Percentiles rank a stretch among this genome's conserved stretches.
Evolutionary conservation across 2,113 vertebrate species (phyloP).

Genomic region (Trochalopteron elliotii): DNA sequence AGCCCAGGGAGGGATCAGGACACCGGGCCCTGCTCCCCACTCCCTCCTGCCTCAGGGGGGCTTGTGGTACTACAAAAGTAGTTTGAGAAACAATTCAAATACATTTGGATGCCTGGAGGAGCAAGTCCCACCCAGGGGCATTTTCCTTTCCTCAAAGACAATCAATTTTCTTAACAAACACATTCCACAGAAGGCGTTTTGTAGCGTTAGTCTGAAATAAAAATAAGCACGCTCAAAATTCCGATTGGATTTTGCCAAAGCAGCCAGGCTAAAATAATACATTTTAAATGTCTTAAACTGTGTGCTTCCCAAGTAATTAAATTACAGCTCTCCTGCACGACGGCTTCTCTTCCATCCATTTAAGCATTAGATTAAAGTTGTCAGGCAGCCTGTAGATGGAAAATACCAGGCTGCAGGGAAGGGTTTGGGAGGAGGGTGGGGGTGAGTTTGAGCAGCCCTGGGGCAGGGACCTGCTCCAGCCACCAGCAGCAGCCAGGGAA

Average conservation of each 20-base stretch:
- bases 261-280: slow-evolving; percentile 15
- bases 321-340: not conserved
- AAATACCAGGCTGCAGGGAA: not conserved
- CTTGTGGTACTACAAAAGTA: not conserved
- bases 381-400: not conserved
- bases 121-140: not conserved
- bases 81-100: not conserved
- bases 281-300: not conserved
- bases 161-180: not conserved
- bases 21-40: not conserved
- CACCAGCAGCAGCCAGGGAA: fast-evolving
- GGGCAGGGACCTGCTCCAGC: not conserved
- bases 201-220: not conserved
- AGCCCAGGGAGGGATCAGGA: not conserved
- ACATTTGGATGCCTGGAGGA: not conserved
- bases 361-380: slow-evolving; percentile 6
- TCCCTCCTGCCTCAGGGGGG: not conserved
- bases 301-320: not conserved
- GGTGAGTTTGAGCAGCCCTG: not conserved
- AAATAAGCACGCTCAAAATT: not conserved
- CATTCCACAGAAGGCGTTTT: not conserved
- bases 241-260: not conserved
- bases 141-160: not conserved
- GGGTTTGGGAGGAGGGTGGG: fast-evolving
- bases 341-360: not conserved